These are phyloP conservation scores for Pocillopora damicornis DNA, from an alignment of 64 coral and sea anemone species.

Conservation along the genomic window DNA sequence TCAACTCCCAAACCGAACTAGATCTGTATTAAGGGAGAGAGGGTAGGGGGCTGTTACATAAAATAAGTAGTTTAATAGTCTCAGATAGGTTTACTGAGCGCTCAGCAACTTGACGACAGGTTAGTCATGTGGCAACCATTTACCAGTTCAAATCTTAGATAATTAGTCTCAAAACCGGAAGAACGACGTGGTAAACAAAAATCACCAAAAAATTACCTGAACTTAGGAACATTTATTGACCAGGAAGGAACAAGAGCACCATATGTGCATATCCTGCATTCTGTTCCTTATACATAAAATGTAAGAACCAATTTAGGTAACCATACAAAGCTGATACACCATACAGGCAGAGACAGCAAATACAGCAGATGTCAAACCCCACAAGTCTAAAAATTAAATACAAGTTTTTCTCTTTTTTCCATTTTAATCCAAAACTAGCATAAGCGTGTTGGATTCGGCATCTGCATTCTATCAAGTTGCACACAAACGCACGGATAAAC, in stretches of 20 bases:
- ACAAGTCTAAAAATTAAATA: conserved; percentile 24
- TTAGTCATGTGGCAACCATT: no score
- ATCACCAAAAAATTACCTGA: not conserved
- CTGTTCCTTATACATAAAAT: conserved; percentile 26
- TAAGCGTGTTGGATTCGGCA: not conserved
- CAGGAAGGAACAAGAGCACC: conserved; percentile 4
- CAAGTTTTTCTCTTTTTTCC: conserved; percentile 9
- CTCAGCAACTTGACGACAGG: no score
- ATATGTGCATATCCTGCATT: not conserved
- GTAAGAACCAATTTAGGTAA: conserved; percentile 16
- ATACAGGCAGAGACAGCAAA: not conserved
- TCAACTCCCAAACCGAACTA: no score
- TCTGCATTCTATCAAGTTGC: not conserved
- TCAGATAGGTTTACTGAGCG: no score
- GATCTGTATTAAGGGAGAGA: not conserved
- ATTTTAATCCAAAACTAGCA: conserved; percentile 32
- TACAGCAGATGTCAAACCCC: conserved; percentile 6
- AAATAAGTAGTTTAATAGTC: no score
- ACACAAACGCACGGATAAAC: conserved; percentile 15
- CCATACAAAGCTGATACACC: conserved; percentile 22
- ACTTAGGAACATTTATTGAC: conserved; percentile 38
- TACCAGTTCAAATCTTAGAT: no score
- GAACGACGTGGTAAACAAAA: not conserved
- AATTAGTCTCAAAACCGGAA: no score
- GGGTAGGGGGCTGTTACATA: not conserved